Evolutionary conservation across 2,797 vertebrate species (phyloP).

Genomic region (Decapterus maruadsi): DNA sequence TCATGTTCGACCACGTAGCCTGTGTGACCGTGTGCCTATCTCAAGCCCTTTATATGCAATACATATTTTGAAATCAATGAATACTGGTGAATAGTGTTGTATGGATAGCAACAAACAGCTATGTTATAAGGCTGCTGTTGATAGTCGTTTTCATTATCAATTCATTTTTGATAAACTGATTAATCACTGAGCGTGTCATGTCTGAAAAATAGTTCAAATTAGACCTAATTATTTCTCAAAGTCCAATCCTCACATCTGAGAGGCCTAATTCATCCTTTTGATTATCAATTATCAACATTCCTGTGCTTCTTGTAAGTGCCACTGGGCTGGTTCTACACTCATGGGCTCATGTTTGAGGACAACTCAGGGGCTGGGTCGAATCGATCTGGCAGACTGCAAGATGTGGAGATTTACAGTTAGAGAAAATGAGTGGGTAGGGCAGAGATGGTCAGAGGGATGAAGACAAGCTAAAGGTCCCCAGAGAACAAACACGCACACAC

Average conservation of each 20-base stretch:
- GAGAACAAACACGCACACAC: conserved; percentile 33
- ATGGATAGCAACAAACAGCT: too few relatives aligned
- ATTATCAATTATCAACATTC: background rate
- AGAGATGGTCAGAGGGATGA: conserved; percentile 19
- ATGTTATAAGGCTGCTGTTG: too few relatives aligned
- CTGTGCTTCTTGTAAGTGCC: background rate
- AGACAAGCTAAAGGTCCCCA: conserved; percentile 15
- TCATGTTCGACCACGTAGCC: background rate
- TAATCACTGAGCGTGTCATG: background rate
- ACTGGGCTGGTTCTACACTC: background rate
- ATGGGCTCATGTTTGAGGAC: background rate
- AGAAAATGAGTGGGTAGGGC: conserved; percentile 5
- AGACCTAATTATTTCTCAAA: background rate
- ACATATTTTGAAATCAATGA: too few relatives aligned
- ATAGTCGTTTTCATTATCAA: too few relatives aligned
- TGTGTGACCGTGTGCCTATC: background rate
- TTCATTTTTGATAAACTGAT: background rate
- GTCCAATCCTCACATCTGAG: background rate
- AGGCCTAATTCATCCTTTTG: background rate
- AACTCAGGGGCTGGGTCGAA: conserved; percentile 19
- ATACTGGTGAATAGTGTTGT: too few relatives aligned
- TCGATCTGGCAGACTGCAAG: conserved; percentile 50
- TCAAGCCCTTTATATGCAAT: too few relatives aligned
- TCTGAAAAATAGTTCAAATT: background rate
- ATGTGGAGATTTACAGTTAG: conserved; percentile 24